A percentile compares a stretch with the other conserved stretches of the same genome.
Evolutionary conservation across 2,888 invertebrate genomes (phyloP).

Genomic region (Rotaria macrura): DNA sequence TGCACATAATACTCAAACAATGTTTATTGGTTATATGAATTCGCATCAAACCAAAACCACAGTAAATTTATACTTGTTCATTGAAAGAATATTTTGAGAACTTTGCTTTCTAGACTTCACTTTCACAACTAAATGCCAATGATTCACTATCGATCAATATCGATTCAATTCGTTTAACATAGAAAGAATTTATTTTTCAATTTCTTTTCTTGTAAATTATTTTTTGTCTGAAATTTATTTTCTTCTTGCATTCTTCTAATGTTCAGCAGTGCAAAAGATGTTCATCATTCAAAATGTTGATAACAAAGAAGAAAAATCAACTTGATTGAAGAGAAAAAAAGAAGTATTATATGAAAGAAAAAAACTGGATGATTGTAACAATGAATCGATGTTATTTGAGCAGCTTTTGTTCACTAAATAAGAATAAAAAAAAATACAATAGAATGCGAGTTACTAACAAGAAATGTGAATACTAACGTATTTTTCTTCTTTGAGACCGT

Average conservation of each 20-base stretch:
- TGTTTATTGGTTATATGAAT: constrained; percentile 27
- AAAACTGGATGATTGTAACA: background rate
- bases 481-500: constrained; percentile 86
- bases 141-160: background rate
- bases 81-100: no score
- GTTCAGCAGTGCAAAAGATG: background rate
- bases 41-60: background rate
- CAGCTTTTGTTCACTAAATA: background rate
- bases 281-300: background rate
- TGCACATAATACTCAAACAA: constrained; percentile 31
- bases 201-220: background rate
- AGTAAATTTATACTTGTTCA: no score
- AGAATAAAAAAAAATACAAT: background rate
- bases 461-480: constrained; percentile 44
- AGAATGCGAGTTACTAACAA: background rate
- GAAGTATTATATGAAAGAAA: background rate
- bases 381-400: background rate
- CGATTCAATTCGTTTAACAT: background rate
- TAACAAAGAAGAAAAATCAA: background rate
- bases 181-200: background rate
- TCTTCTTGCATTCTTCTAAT: background rate
- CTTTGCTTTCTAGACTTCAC: background rate
- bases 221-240: background rate
- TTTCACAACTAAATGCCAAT: constrained; percentile 19
- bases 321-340: background rate